Evolutionary conservation across 37 sponge, comb jelly and placozoan genomes (phyloP).

Genomic region (Eunapius fragilis): DNA sequence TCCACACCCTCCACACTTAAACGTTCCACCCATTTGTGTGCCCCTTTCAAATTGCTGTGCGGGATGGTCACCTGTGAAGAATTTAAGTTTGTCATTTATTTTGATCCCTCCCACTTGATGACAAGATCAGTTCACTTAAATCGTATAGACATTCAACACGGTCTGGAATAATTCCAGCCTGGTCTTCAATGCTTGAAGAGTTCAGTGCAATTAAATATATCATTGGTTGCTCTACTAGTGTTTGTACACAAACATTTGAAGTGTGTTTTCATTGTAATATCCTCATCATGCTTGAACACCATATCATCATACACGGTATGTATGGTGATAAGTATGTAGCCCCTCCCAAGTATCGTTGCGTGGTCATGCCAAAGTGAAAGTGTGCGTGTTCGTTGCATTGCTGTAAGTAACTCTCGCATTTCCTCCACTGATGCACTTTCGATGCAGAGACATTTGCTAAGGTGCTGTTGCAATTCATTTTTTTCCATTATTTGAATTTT

Average conservation of each 20-base stretch:
- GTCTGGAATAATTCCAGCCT: constrained; percentile 33
- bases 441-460: neutral
- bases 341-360: constrained; percentile 14
- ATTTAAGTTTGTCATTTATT: constrained; percentile 14
- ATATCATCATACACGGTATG: constrained; percentile 13
- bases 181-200: constrained; percentile 10
- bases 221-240: constrained; percentile 27
- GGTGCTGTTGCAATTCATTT: neutral
- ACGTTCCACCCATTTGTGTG: constrained; percentile 41
- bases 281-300: constrained; percentile 22
- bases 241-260: neutral
- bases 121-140: neutral
- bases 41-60: constrained; percentile 47
- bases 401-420: neutral
- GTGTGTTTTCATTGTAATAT: neutral
- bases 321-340: constrained; percentile 41
- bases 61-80: constrained; percentile 40
- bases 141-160: constrained; percentile 22
- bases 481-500: neutral
- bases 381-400: constrained; percentile 5
- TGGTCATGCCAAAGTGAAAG: constrained; percentile 50
- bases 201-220: constrained; percentile 23
- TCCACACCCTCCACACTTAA: constrained; percentile 32
- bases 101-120: constrained; percentile 20
- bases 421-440: constrained; percentile 3